Percentiles rank a stretch among this genome's conserved stretches.
Conservation (phyloP, 2,113 vertebrate genomes). For the Halichoerus grypus region DNA sequence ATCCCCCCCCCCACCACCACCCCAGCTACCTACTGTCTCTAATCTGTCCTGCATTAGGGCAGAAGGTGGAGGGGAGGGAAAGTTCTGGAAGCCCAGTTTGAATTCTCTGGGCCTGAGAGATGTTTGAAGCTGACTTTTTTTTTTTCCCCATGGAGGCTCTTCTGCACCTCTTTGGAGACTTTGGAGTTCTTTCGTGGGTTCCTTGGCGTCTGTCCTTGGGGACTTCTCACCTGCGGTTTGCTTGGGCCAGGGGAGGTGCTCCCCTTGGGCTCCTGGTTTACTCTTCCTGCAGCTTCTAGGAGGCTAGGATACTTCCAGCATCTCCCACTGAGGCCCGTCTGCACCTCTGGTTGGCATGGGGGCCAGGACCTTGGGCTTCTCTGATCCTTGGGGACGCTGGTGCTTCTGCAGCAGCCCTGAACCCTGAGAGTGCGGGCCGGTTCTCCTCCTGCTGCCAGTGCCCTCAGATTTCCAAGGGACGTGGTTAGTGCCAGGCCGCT, state of each 20-base stretch:
- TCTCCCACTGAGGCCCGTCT: neutral
- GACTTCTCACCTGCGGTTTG: neutral
- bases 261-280: neutral
- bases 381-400: neutral
- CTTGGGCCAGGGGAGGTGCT: neutral
- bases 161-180: neutral
- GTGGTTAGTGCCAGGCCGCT: neutral
- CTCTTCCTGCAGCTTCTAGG: neutral
- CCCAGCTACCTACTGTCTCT: neutral
- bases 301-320: neutral
- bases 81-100: neutral
- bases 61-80: neutral
- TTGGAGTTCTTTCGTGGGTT: neutral
- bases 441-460: neutral
- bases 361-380: neutral
- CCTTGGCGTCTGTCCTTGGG: neutral
- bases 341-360: neutral
- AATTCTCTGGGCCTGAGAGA: neutral
- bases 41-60: neutral
- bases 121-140: neutral
- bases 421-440: neutral
- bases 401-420: too few relatives aligned
- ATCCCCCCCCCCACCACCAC: accelerated
- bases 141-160: neutral
- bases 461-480: neutral